Evolutionary conservation across 2,888 invertebrate species (phyloP), one percentile per base, ranked within the genome.

Genomic region (Danaus chrysippus): DNA sequence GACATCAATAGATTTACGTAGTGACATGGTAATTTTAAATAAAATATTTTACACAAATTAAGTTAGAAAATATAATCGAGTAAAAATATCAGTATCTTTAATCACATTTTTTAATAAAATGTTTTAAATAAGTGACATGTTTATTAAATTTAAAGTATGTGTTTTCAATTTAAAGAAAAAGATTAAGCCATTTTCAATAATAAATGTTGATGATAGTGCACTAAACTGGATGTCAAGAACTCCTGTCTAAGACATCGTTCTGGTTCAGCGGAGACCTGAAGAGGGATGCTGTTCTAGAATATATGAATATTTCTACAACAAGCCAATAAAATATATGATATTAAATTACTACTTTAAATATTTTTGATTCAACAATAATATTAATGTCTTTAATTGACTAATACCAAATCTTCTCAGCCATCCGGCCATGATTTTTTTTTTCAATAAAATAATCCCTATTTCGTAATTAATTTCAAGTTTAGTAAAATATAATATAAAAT

Each of bases 181-280:
- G 15, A 17, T 49, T 34, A 34, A 34, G 49, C 10, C 49, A 17
- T 49, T 49, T 49, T 10, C 49, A 49, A 17, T 49, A 49, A 49
- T 17, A 44, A 64, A 61, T 59, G 63, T 59, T 62, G 64, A 58
- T 64, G 62, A 52, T 59, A 62, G 64, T 64, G 59, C 62, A 60
- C 52, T 62, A 59, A 15, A 64, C 61, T 66, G 66, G 44, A 64
- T 62, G 59, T 62, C 64, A 62, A 46, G 42, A 53, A 64, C 57
- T 59, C 57, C 64, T 66, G 66, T 55, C 63, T 56, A 54, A 64
- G 66, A 64, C 64, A 62, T 59, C 56, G 10, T 10, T 66, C 52
- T 58, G 61, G 57, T 66, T 66, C 64, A 59, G 41, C 59, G 66
- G 55, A 34, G 13, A 17, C 17, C 59, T 66, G 66, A 66, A 57